Evolutionary conservation across 2,888 invertebrate species (phyloP), one percentile per base, ranked within the genome.

Genomic region (Rhagonycha lutea): DNA sequence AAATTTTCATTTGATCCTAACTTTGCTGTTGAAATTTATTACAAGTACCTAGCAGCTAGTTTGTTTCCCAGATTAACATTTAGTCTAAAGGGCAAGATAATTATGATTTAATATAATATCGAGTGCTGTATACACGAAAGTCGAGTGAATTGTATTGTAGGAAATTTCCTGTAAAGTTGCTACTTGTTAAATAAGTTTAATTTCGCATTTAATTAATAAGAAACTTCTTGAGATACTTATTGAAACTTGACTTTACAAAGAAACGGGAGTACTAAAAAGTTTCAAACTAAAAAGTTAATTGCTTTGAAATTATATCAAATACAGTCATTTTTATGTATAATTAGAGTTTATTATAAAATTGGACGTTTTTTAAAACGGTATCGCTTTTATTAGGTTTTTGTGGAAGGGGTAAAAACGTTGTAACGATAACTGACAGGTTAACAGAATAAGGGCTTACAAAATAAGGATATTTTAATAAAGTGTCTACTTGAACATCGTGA

Each of bases 401-500:
- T 47, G 2, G n/a, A 47, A 47, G n/a, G 47, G 47, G n/a, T 8
- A 7, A n/a, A 47, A 47, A 47, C 47, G 47, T 47, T 47, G 7
- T 47, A 47, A 47, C 5, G 47, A 47, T 47, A 47, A 47, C 47
- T n/a, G 47, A 47, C 47, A 47, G 47, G 47, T 47, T 47, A 47
- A 47, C 47, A 47, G 47, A 47, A n/a, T 47, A 47, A 47, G 47
- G 47, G 47, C 47, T 47, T 47, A 47, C 47, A 65, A 26, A 14
- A 65, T 65, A 65, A 65, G 26, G 63, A 65, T 65, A 65, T 83
- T 82, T 83, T 84, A 85, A 85, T 85, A 83, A 85, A 85, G 85
- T 85, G 83, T 83, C 84, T 82, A 76, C 79, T 80, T 80, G 82
- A 83, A 83, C 83, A 81, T 82, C 81, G 83, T 82, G 84, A 84